Evolutionary conservation across 2,888 invertebrate genomes (phyloP).

Genomic region (Phyllotreta striolata): DNA sequence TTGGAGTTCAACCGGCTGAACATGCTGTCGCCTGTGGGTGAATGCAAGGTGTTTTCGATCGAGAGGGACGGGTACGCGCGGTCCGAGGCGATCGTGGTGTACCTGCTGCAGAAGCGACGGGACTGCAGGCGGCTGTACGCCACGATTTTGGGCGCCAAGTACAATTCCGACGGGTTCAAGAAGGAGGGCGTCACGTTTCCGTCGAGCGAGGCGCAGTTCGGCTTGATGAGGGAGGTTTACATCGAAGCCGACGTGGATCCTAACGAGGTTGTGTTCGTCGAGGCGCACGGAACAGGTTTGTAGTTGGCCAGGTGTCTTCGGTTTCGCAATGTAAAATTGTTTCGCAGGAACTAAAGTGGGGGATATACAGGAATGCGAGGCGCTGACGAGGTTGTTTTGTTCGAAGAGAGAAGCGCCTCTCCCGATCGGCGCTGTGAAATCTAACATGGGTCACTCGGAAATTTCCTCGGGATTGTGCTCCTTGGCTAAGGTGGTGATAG

Average conservation of each 20-base stretch:
- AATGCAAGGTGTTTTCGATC: constrained; percentile 38
- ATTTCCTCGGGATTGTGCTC: constrained; percentile 64
- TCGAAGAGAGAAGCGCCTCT: constrained; percentile 64
- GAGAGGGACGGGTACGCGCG: constrained; percentile 48
- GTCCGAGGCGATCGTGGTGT: constrained; percentile 61
- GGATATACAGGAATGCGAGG: constrained; percentile 44
- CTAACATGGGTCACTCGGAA: constrained; percentile 63
- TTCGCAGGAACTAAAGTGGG: constrained; percentile 59
- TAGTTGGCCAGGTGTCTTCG: not conserved
- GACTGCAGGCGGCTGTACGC: constrained; percentile 62
- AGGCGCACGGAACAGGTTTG: constrained; percentile 69
- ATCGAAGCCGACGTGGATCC: constrained; percentile 63
- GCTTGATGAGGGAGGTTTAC: constrained; percentile 63
- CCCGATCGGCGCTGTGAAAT: constrained; percentile 65
- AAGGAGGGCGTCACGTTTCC: constrained; percentile 51
- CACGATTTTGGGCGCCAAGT: constrained; percentile 64
- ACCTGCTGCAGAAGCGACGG: constrained; percentile 60
- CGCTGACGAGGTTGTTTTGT: constrained; percentile 42
- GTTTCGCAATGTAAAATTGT: too few relatives aligned
- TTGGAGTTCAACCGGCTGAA: constrained; percentile 42
- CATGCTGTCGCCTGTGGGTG: constrained; percentile 32
- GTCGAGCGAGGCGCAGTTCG: constrained; percentile 49
- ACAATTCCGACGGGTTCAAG: constrained; percentile 66
- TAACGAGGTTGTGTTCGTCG: constrained; percentile 64
- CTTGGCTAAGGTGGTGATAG: constrained; percentile 70